phyloP scores from a whole-genome alignment of 2,888 invertebrate genomes.

The Chloroclysta siterata region DNA sequence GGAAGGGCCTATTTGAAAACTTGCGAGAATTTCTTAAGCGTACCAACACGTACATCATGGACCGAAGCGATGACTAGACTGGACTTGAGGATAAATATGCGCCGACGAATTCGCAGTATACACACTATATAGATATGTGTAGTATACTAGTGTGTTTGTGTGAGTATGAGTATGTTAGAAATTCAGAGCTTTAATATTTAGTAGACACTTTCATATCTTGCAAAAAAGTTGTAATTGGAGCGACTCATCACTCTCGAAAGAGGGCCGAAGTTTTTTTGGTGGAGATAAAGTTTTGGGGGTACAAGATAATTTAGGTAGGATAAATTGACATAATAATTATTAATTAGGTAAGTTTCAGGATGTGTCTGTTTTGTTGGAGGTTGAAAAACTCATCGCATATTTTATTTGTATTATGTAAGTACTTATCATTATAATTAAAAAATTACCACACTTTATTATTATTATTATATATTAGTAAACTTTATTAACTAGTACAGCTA shows the following conservation, averaged over 20 bases:
- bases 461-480: too few relatives aligned
- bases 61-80: slow-evolving; percentile 21
- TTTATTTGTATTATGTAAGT: too few relatives aligned
- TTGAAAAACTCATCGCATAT: too few relatives aligned
- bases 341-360: background rate
- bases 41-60: slow-evolving; percentile 26
- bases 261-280: background rate
- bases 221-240: slow-evolving; percentile 7
- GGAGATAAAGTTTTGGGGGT: background rate
- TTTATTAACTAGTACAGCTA: too few relatives aligned
- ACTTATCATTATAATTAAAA: too few relatives aligned
- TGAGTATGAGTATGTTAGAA: background rate
- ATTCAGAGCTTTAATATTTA: too few relatives aligned
- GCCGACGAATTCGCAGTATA: slow-evolving; percentile 1
- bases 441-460: too few relatives aligned
- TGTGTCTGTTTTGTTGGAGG: background rate
- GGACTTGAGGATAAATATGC: slow-evolving; percentile 8
- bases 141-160: background rate
- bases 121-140: background rate
- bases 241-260: background rate
- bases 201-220: slow-evolving; percentile 4
- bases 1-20: slow-evolving; percentile 16
- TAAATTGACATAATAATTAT: background rate
- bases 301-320: background rate
- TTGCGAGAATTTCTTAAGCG: slow-evolving; percentile 15